Conservation (phyloP, 2,888 invertebrate genomes). For the Congeria kusceri region DNA sequence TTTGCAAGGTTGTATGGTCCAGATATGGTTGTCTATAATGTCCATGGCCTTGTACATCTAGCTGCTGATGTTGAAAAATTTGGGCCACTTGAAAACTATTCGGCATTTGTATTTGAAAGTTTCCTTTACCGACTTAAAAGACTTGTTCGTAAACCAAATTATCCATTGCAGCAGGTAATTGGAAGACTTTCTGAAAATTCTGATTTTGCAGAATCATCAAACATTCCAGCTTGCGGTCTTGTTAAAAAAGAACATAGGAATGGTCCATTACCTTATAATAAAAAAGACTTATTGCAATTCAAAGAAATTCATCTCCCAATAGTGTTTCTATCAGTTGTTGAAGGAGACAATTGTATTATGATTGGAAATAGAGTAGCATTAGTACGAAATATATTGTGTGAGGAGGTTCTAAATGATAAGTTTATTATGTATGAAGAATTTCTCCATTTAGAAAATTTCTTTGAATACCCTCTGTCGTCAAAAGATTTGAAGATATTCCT, state of each 20-base stretch:
- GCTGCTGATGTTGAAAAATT: conserved; percentile 78
- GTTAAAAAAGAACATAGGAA: conserved; percentile 17
- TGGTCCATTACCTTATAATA: conserved; percentile 21
- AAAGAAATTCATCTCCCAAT: conserved; percentile 13
- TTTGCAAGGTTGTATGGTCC: conserved; percentile 61
- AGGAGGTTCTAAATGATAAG: conserved; percentile 1
- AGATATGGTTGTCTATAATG: conserved; percentile 79
- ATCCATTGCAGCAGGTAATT: conserved; percentile 37
- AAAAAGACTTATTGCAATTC: neutral
- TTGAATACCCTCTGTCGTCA: conserved; percentile 28
- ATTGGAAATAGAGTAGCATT: conserved; percentile 13
- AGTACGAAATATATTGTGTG: conserved; percentile 16
- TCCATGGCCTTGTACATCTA: conserved; percentile 82
- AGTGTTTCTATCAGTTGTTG: neutral
- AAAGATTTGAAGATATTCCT: conserved; percentile 32
- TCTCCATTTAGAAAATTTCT: conserved; percentile 13
- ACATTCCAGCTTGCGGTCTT: too few species aligned
- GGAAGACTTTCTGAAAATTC: conserved; percentile 37
- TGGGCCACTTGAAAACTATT: conserved; percentile 78
- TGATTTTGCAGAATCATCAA: neutral
- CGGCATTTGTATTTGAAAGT: conserved; percentile 83
- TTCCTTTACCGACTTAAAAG: conserved; percentile 68
- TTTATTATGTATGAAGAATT: conserved; percentile 26
- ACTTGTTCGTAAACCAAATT: conserved; percentile 40
- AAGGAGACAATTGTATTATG: conserved; percentile 17